Evolutionary conservation across 1,140 invertebrate genomes (phyloP), one percentile per base, ranked within the genome.

Genomic region (Drosophila murphyi): DNA sequence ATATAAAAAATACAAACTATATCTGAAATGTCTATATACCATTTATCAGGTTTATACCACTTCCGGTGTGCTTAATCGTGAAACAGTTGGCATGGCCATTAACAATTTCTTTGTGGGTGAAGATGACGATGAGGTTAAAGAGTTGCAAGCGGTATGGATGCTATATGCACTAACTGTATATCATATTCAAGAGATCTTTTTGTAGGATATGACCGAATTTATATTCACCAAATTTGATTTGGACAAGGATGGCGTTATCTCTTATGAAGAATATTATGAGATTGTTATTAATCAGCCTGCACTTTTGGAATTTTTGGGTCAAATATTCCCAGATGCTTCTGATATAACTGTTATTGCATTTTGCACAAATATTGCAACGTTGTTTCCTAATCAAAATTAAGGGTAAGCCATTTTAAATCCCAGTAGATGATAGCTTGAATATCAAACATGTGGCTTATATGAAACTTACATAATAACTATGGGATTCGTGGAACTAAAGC

Each of bases 221-320:
- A 93, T 97, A 64, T 92, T 97, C 28, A 96, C 95, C 65, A 96
- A 96, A 73, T 94, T 97, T 92, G 97, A 98, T 85, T 63, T 93
- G 1, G 97, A 98, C 90, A 94, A 96, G 65, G 97, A 98, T 89
- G 96, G 96, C 1, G 93, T 95, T 68, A 95, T 98, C 12, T 95
- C 95, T 2, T 95, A 95, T 72, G 92, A 94, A 0, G 97, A 98
- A 92, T 98, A 96, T 85, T 91, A 93, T 51, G 91, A 92, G 2
- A 94, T 95, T 0, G 96, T 97, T 0, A 82, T 93, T 50, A 93
- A 93, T 8, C 95, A 97, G 59, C 94, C 94, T 0, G 93, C 96
- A 2, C 92, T 97, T 2, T 80, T 98, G 28, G 96, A 98, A 91
- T 94, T 95, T 43, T 94, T 98, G 74, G 97, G 97, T 0, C 95